Evolutionary conservation across 2,888 invertebrate species (phyloP).

Genomic region (Plebejus melissa): DNA sequence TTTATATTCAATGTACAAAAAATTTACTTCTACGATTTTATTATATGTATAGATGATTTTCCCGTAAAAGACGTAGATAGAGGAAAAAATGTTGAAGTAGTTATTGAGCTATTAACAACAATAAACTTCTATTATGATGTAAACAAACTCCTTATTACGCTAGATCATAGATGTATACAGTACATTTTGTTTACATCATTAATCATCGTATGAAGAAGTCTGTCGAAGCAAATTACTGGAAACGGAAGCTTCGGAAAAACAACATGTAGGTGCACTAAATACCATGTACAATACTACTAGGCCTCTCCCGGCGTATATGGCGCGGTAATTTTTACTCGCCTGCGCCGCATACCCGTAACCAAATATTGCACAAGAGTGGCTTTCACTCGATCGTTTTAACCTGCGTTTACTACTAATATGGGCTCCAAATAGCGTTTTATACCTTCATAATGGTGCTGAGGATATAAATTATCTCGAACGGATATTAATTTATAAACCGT

Average conservation of each 20-base stretch:
- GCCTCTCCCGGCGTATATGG: slow-evolving; percentile 40
- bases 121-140: background rate
- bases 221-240: slow-evolving; percentile 31
- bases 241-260: slow-evolving; percentile 42
- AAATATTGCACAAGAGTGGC: slow-evolving; percentile 37
- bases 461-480: slow-evolving; percentile 46
- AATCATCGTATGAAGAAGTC: slow-evolving; percentile 9
- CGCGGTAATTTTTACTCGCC: slow-evolving; percentile 38
- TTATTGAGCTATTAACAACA: background rate
- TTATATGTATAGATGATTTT: background rate
- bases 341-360: slow-evolving; percentile 37
- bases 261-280: slow-evolving; percentile 41
- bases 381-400: slow-evolving; percentile 38
- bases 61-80: background rate
- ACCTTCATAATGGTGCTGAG: slow-evolving; percentile 26
- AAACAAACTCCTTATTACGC: background rate
- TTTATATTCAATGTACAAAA: no score
- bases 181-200: slow-evolving; percentile 6
- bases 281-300: slow-evolving; percentile 41
- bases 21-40: no score
- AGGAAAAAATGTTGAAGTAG: background rate
- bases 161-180: background rate
- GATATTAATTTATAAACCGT: slow-evolving; percentile 76
- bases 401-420: slow-evolving; percentile 26
- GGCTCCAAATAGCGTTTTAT: slow-evolving; percentile 26